These are phyloP conservation scores for Tinea trinotella DNA, from an alignment of 2,888 invertebrate species.

Conservation along the genomic window DNA sequence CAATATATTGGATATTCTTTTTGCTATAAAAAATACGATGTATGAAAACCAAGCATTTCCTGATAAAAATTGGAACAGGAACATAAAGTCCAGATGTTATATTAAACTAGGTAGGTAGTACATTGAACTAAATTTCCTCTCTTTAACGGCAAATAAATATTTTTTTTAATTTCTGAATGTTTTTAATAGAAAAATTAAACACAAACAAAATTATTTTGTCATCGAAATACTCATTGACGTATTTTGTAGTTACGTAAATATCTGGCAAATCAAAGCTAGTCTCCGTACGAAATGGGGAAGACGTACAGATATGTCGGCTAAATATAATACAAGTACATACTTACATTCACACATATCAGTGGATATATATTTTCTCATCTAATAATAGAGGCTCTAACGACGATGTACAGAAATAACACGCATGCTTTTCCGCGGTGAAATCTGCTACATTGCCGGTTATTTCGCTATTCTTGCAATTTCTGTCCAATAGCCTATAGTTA, in stretches of 20 bases:
- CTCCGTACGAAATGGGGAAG: neutral
- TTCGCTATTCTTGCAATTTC: constrained; percentile 4
- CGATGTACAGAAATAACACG: constrained; percentile 38
- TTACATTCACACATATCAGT: constrained; percentile 26
- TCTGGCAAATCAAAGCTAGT: constrained; percentile 8
- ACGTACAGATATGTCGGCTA: constrained; percentile 1
- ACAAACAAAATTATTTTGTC: neutral
- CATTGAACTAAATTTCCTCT: too few relatives aligned
- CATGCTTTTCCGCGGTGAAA: constrained; percentile 24
- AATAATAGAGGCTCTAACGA: constrained; percentile 45
- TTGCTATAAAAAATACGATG: too few relatives aligned
- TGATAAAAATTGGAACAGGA: too few relatives aligned
- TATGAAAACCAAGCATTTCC: too few relatives aligned
- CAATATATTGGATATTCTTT: too few relatives aligned
- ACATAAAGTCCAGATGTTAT: too few relatives aligned
- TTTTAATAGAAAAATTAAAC: too few relatives aligned
- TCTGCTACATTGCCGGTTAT: constrained; percentile 11
- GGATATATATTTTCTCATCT: constrained; percentile 45
- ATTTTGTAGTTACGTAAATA: constrained; percentile 14
- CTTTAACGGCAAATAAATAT: too few relatives aligned
- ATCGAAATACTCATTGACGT: neutral
- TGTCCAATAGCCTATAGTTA: neutral
- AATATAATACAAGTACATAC: constrained; percentile 13
- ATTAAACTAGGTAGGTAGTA: too few relatives aligned
- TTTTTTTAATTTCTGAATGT: too few relatives aligned